Evolutionary conservation across 2,113 vertebrate genomes (phyloP).

Genomic region (Nycticebus coucang): DNA sequence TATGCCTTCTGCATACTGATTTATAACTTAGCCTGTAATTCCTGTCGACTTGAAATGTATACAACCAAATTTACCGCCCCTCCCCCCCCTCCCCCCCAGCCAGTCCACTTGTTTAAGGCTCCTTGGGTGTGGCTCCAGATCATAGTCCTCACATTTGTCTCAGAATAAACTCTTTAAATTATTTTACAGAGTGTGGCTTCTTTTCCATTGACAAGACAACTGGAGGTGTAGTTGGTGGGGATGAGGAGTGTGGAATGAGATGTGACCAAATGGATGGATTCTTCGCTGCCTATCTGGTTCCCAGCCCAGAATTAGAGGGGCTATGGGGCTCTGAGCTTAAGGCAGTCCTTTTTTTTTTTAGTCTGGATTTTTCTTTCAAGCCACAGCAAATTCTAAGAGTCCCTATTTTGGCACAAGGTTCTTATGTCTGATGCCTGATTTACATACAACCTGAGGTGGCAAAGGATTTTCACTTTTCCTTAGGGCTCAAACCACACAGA

Average conservation of each 20-base stretch:
- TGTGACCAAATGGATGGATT: background rate
- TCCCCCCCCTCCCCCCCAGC: no score
- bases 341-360: background rate
- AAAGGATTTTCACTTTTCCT: background rate
- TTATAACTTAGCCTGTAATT: no score
- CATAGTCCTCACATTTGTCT: no score
- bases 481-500: background rate
- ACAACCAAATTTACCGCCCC: no score
- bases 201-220: no score
- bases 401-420: background rate
- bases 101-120: no score
- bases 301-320: accelerated
- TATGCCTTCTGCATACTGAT: no score
- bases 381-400: background rate
- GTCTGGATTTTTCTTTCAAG: background rate
- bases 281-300: background rate
- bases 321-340: accelerated
- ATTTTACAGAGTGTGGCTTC: no score
- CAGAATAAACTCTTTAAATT: no score
- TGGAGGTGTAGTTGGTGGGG: background rate
- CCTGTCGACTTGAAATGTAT: no score
- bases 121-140: no score
- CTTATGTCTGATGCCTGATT: background rate
- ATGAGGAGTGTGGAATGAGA: background rate
- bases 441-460: no score